These are phyloP conservation scores for Crossaster papposus DNA, from an alignment of 53 echinoderm and acorn worm genomes.

Conservation along the genomic window DNA sequence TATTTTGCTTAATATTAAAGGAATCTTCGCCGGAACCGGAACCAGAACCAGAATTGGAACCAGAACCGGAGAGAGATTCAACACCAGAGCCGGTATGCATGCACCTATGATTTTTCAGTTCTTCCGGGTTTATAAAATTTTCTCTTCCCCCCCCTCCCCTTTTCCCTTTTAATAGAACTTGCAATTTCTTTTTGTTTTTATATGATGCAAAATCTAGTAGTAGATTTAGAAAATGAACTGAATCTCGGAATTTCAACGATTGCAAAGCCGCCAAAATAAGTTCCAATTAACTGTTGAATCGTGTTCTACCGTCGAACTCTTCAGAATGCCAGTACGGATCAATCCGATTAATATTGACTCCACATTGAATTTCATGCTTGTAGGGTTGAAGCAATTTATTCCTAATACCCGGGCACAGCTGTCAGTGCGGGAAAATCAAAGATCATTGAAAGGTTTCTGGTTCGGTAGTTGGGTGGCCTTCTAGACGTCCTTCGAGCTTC, in stretches of 20 bases:
- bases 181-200: too few relatives aligned
- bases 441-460: background rate
- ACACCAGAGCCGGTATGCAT: slow-evolving; percentile 51
- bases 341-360: background rate
- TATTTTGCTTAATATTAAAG: slow-evolving; percentile 6
- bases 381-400: background rate
- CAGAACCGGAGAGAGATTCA: slow-evolving; percentile 63
- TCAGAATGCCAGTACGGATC: background rate
- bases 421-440: background rate
- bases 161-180: too few relatives aligned
- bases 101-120: background rate
- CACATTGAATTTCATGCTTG: background rate
- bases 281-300: too few relatives aligned
- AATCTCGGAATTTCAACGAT: too few relatives aligned
- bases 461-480: too few relatives aligned
- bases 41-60: slow-evolving; percentile 64
- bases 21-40: slow-evolving; percentile 65
- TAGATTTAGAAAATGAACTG: too few relatives aligned
- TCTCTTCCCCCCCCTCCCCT: too few relatives aligned
- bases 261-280: too few relatives aligned
- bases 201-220: too few relatives aligned
- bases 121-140: background rate
- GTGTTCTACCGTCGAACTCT: too few relatives aligned
- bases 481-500: too few relatives aligned
- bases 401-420: background rate